Base-by-base conservation (phyloP, 2,888 invertebrate genomes). In the Tenthredo amoena region DNA sequence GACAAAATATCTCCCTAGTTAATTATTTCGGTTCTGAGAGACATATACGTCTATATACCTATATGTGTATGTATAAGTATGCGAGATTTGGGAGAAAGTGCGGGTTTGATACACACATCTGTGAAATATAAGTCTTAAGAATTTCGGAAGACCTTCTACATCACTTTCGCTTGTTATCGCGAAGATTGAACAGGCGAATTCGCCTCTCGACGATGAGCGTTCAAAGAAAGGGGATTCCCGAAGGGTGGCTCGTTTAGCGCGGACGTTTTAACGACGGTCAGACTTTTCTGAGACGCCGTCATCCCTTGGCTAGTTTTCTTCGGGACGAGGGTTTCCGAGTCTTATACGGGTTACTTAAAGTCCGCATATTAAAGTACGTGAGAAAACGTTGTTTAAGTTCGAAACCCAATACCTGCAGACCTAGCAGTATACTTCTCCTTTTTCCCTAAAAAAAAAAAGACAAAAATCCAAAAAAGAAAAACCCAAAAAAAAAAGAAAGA, bases 181-280 rank as follows among this genome's bases (percentile, higher is more conserved):
- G 10, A 26, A 62, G 26, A 62, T 62, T 62, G 62, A 62, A 62
- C 62, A 62, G 62, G 26, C 62, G 62, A 62, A 62, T 62, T 62
- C 62, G 9, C 26, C 26, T 18, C 12, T 34, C 71, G 71, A 71
- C 37, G n/a, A 71, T 37, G 71, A 34, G 18, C n/a, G 34, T 71
- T 7, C 37, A 37, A 71, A 71, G 71, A 37, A 71, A 74, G 26
- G 76, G 76, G 50, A 76, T 31, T n/a, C 37, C 71, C 37, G 71
- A 18, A 50, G 62, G 62, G 26, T 26, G 62, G 76, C 43, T 76
- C 76, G 47, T 76, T 76, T 50, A 43, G 26, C 26, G 50, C 50
- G 76, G 76, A 76, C 76, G 47, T 76, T 76, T 76, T 76, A 76
- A 43, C 76, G 76, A 76, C 37, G 76, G 76, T 40, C 43, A n/a